These are phyloP conservation scores for Oreotrochilus melanogaster DNA, from an alignment of 2,113 vertebrate genomes.

Conservation along the genomic window DNA sequence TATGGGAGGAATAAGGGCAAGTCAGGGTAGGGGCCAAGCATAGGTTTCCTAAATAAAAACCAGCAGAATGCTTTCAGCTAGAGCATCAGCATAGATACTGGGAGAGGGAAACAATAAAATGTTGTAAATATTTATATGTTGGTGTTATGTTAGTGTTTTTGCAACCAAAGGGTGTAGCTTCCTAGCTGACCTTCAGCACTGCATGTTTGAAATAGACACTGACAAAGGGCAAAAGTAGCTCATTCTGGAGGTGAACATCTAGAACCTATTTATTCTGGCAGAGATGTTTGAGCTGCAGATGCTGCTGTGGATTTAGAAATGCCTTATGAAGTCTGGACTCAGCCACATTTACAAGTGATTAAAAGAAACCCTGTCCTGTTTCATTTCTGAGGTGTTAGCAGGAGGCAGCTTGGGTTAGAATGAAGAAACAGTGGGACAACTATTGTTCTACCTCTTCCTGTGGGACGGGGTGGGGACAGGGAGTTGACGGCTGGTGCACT, in stretches of 20 bases:
- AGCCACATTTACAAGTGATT: background rate
- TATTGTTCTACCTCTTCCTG: conserved; percentile 61
- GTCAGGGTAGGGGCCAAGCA: background rate
- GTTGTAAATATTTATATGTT: background rate
- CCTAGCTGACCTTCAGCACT: background rate
- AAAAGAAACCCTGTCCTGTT: background rate
- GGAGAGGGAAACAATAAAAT: background rate
- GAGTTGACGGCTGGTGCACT: background rate
- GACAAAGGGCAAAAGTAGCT: background rate
- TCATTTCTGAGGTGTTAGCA: conserved; percentile 1
- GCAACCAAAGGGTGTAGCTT: background rate
- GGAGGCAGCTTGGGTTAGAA: background rate
- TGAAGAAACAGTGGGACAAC: background rate
- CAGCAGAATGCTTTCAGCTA: background rate
- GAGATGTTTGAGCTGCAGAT: background rate
- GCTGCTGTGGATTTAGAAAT: background rate
- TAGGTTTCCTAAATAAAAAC: background rate
- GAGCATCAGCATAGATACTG: background rate
- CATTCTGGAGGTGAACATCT: background rate
- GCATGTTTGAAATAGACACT: background rate
- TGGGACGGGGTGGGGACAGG: conserved; percentile 53
- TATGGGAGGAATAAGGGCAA: background rate
- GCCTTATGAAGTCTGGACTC: background rate
- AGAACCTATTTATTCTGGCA: background rate
- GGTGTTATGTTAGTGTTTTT: background rate